Evolutionary conservation across 2,113 vertebrate species (phyloP).

Genomic region (Dromaius novaehollandiae): DNA sequence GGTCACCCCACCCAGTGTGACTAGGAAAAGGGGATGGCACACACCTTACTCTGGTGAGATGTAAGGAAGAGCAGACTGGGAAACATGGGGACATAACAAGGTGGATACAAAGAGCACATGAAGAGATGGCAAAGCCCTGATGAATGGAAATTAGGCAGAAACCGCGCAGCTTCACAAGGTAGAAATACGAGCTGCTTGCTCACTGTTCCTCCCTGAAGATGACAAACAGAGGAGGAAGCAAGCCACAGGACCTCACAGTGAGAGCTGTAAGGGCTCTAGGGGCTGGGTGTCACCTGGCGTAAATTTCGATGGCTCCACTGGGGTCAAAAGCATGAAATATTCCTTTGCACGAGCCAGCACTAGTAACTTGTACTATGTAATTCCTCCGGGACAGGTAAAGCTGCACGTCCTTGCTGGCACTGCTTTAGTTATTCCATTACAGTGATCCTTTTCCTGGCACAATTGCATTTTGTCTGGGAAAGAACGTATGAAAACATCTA

Average conservation of each 20-base stretch:
- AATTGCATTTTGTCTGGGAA: neutral
- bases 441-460: neutral
- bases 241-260: neutral
- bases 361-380: rapidly evolving
- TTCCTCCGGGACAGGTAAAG: rapidly evolving
- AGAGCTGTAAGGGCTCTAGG: neutral
- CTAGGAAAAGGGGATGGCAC: no score
- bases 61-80: neutral
- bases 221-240: neutral
- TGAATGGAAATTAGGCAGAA: no score
- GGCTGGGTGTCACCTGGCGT: neutral
- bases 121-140: neutral
- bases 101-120: neutral
- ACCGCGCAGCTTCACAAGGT: neutral
- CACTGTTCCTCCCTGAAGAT: neutral
- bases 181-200: neutral
- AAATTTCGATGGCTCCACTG: neutral
- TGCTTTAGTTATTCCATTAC: rapidly evolving
- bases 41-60: neutral
- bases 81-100: no score
- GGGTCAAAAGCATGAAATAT: no score
- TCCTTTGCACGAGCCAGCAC: rapidly evolving
- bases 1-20: neutral
- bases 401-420: rapidly evolving
- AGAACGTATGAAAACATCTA: rapidly evolving